Evolutionary conservation across 2,797 vertebrate species (phyloP), one percentile per base, ranked within the genome.

Genomic region (Hippopotamyrus pictus): DNA sequence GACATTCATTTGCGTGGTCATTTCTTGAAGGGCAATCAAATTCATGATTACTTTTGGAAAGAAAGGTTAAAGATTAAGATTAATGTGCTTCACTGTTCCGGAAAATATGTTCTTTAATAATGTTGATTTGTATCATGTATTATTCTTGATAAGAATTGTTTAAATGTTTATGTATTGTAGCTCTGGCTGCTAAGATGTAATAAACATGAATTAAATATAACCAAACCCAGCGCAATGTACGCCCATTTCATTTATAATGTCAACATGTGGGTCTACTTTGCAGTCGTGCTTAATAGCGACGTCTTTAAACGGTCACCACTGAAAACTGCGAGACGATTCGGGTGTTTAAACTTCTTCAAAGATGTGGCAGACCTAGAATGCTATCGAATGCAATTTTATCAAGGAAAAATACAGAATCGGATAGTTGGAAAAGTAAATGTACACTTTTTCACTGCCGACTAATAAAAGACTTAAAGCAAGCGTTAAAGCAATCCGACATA

Each of bases 11-110:
- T 92, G 88, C 59, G 90, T 69, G 19, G 57, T 62, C 19, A 90
- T 89, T 5, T 94, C 92, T 90, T 94, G 88, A 46, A 92, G 87
- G 2, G 86, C 86, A 25, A n/a, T 17, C 25, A 37, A 25, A 88
- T 53, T 69, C n/a, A 50, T 79, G 17, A 85, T 50, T 85, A 85
- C n/a, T 25, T 25, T 51, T 84, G 9, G 48, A 84, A 51, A 84
- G 19, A 84, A 84, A 51, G 6, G 2, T 79, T 17, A 44, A 79
- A 79, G 37, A 79, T 44, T 7, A 44, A 19, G 37, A 79, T 41
- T 44, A 44, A 79, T n/a, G 73, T 79, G 41, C 73, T 79, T 44
- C 73, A 79, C 73, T 17, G 14, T 44, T 41, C 37, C 29, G 3
- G 25, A 69, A 79, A 44, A 17, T 79, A 17, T 3, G 73, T 41